A percentile compares a stretch with the other conserved stretches of the same genome.
Evolutionary conservation across 2,113 vertebrate species (phyloP).

Genomic region (Dendropsophus ebraccatus): DNA sequence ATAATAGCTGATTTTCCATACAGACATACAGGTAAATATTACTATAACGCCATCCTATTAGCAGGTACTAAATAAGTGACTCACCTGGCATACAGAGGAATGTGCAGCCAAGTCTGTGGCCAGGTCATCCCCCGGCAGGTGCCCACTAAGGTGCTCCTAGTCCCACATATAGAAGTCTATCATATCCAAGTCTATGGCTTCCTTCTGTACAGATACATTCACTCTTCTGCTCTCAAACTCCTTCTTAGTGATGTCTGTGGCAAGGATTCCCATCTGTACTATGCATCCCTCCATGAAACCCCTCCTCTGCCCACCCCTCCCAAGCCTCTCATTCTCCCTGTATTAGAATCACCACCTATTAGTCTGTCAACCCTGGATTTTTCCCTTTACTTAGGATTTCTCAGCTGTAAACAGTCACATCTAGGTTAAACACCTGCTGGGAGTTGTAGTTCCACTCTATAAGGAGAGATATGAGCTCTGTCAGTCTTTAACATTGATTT

Average conservation of each 20-base stretch:
- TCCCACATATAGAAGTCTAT: neutral
- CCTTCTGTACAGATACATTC: neutral
- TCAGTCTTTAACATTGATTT: neutral
- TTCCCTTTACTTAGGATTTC: neutral
- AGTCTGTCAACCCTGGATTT: neutral
- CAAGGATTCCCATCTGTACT: neutral
- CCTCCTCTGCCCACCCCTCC: conserved; percentile 33
- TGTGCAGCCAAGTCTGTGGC: neutral
- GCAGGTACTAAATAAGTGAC: neutral
- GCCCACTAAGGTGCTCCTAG: neutral
- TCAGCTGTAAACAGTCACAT: neutral
- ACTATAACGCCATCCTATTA: neutral
- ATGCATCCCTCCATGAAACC: neutral
- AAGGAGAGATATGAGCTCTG: neutral
- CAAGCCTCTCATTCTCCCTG: neutral
- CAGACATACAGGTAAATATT: neutral
- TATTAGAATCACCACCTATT: neutral
- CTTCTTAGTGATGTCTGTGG: neutral
- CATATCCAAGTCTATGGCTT: neutral
- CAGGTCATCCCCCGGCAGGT: neutral
- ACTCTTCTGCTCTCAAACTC: conserved; percentile 20
- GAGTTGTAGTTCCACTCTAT: neutral
- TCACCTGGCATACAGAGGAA: neutral
- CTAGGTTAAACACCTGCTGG: neutral
- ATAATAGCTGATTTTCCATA: neutral